phyloP scores from a whole-genome alignment of 53 echinoderm and acorn worm genomes.

The Echinometra lucunter region DNA sequence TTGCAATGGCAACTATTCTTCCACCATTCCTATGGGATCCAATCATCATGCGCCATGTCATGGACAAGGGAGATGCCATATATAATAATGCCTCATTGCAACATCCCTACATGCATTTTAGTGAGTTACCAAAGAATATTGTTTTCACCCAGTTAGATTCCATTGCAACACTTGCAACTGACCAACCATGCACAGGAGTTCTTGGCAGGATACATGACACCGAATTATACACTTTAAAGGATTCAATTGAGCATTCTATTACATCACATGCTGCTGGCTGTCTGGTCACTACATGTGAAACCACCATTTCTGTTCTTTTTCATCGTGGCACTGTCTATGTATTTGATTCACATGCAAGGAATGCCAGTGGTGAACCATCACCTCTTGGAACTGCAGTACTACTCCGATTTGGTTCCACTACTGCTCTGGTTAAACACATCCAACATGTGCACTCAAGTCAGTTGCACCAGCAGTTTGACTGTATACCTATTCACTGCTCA shows the following conservation, averaged over 20 bases:
- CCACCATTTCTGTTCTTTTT: constrained; percentile 43
- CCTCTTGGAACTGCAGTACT: constrained; percentile 43
- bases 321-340: constrained; percentile 12
- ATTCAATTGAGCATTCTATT: constrained; percentile 43
- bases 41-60: constrained; percentile 31
- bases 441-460: too few species aligned
- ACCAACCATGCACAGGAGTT: constrained; percentile 9
- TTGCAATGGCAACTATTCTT: neutral
- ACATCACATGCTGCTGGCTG: constrained; percentile 43
- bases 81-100: constrained; percentile 43
- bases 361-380: constrained; percentile 43
- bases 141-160: constrained; percentile 19
- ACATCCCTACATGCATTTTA: constrained; percentile 38
- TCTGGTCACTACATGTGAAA: constrained; percentile 39
- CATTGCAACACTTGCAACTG: too few species aligned
- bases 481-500: too few species aligned
- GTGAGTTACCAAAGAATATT: constrained; percentile 32
- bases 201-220: constrained; percentile 43
- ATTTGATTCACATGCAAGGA: constrained; percentile 39
- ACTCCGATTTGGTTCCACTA: constrained; percentile 12
- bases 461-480: too few species aligned
- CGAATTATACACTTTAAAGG: constrained; percentile 43
- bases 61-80: constrained; percentile 34
- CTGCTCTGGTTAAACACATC: too few species aligned
- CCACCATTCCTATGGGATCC: neutral